Percentiles rank a stretch among this genome's conserved stretches.
phyloP scores from a whole-genome alignment of 2,113 vertebrate species.

The Phalacrocorax brasilianus region DNA sequence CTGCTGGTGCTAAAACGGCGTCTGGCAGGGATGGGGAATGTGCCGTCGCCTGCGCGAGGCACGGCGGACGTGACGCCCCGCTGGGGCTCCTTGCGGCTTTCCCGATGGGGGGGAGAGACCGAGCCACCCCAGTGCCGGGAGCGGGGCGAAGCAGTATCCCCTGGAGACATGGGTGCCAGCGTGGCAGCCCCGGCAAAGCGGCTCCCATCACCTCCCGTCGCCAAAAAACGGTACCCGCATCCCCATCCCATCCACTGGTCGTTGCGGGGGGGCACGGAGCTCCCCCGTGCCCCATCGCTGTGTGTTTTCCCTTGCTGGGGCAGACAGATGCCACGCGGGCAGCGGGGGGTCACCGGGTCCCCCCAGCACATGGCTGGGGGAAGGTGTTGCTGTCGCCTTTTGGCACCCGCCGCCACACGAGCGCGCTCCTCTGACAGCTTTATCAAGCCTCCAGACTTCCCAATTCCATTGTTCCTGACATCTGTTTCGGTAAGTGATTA shows the following conservation, averaged over 20 bases:
- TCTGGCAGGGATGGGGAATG: slow-evolving; percentile 23
- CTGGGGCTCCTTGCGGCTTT: neutral
- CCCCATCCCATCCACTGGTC: neutral
- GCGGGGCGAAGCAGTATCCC: accelerated
- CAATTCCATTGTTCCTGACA: slow-evolving; percentile 93
- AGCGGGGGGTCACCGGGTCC: slow-evolving; percentile 50
- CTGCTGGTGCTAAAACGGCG: slow-evolving; percentile 19
- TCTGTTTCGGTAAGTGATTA: slow-evolving; percentile 99
- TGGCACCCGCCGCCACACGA: slow-evolving; percentile 43
- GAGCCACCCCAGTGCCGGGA: neutral
- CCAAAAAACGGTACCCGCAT: neutral
- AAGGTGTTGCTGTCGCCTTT: slow-evolving; percentile 37
- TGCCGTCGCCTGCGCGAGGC: slow-evolving; percentile 40
- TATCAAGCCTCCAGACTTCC: slow-evolving; percentile 81
- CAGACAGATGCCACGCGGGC: slow-evolving; percentile 27
- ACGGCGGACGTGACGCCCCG: neutral
- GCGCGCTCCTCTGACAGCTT: slow-evolving; percentile 82
- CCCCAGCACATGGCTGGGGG: slow-evolving; percentile 38
- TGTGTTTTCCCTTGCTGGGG: neutral
- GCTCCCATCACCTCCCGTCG: neutral
- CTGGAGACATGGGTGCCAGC: accelerated
- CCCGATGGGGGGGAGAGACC: neutral
- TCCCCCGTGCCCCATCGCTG: neutral
- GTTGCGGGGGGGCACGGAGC: neutral
- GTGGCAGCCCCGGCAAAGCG: neutral